phyloP scores from a whole-genome alignment of 2,888 invertebrate genomes.

The Eupithecia exiguata region DNA sequence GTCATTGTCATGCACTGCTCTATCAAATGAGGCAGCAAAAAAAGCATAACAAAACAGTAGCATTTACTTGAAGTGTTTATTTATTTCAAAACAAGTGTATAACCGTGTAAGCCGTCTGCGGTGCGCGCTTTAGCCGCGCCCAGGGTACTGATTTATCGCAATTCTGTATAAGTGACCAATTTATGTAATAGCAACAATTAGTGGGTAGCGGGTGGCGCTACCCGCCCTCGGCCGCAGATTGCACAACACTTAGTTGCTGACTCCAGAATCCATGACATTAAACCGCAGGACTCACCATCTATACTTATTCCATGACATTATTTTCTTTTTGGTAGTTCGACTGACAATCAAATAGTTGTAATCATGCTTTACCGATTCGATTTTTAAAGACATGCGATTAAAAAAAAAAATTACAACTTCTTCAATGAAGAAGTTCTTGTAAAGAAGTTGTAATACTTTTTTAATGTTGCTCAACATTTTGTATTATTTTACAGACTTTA shows the following conservation, averaged over 20 bases:
- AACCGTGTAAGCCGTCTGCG: slow-evolving; percentile 52
- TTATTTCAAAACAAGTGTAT: slow-evolving; percentile 55
- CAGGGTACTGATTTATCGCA: slow-evolving; percentile 64
- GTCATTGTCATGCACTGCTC: no score
- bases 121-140: slow-evolving; percentile 50
- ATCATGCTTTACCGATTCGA: no score
- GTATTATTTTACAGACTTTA: no score
- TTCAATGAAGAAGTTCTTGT: no score
- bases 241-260: slow-evolving; percentile 22
- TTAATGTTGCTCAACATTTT: no score
- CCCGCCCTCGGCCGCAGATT: slow-evolving; percentile 45
- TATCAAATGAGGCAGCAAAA: slow-evolving; percentile 21
- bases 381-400: no score
- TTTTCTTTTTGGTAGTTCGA: no score
- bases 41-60: slow-evolving; percentile 37
- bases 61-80: slow-evolving; percentile 43
- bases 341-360: no score
- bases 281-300: slow-evolving; percentile 31
- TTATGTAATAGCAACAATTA: slow-evolving; percentile 72
- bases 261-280: slow-evolving; percentile 35
- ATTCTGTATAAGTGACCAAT: slow-evolving; percentile 70
- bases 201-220: slow-evolving; percentile 52
- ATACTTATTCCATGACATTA: neutral
- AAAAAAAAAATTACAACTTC: no score
- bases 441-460: no score